phyloP scores from a whole-genome alignment of 1,140 invertebrate genomes.

The Drosophila oshimai region DNA sequence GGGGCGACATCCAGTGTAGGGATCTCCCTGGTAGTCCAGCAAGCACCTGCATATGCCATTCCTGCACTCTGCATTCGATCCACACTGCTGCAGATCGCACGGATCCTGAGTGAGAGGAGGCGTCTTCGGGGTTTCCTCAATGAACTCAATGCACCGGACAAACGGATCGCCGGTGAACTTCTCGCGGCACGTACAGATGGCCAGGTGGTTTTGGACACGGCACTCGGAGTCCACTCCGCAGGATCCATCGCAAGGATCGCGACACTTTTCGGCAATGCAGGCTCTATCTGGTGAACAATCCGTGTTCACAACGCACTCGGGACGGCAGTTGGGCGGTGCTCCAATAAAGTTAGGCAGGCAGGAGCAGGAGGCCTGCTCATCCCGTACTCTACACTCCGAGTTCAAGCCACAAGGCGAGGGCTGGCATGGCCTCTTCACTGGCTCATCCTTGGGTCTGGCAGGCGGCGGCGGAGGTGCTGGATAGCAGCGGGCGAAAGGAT shows the following conservation, averaged over 20 bases:
- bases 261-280: conserved; percentile 90
- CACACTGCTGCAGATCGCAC: conserved; percentile 90
- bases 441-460: conserved; percentile 80
- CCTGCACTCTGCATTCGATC: conserved; percentile 89
- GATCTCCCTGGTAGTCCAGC: conserved; percentile 86
- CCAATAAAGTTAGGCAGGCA: conserved; percentile 90
- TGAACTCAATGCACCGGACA: conserved; percentile 86
- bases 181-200: conserved; percentile 88
- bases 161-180: conserved; percentile 90
- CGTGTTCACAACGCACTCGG: conserved; percentile 90
- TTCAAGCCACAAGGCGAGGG: conserved; percentile 91
- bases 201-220: conserved; percentile 89
- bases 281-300: conserved; percentile 91
- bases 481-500: conserved; percentile 88
- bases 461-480: conserved; percentile 49
- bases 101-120: conserved; percentile 84
- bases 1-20: conserved; percentile 88
- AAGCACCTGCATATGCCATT: conserved; percentile 87
- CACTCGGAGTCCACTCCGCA: conserved; percentile 91
- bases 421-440: conserved; percentile 87
- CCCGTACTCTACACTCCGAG: conserved; percentile 86
- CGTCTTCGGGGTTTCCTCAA: conserved; percentile 85
- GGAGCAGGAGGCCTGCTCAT: conserved; percentile 88
- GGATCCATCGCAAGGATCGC: conserved; percentile 90
- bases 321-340: conserved; percentile 89